Evolutionary conservation across 2,888 invertebrate species (phyloP).

Genomic region (Calameuta idolon): DNA sequence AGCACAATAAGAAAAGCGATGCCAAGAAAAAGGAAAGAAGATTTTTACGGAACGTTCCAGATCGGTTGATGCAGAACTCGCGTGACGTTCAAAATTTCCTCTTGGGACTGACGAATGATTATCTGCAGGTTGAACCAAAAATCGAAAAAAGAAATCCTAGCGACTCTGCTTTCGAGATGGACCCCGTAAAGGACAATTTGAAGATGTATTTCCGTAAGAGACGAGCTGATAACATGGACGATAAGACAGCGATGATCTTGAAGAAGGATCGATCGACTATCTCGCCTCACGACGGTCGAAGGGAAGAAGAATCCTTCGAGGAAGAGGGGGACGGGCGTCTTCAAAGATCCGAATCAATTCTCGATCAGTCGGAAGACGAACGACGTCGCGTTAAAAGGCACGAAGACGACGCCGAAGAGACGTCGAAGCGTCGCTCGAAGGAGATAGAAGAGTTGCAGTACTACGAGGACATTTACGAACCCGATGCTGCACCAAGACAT

Average conservation of each 20-base stretch:
- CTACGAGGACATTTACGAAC: constrained; percentile 23
- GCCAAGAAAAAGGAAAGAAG: neutral
- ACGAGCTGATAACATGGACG: constrained; percentile 16
- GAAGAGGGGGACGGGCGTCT: neutral
- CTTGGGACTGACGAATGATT: constrained; percentile 2
- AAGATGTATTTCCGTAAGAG: constrained; percentile 8
- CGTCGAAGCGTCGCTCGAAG: neutral
- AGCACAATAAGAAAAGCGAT: neutral
- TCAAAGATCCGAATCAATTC: too few species aligned
- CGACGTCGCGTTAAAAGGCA: constrained; percentile 16
- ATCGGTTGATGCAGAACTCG: neutral
- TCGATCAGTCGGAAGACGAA: neutral
- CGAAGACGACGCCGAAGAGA: constrained; percentile 3
- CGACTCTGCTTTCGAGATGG: constrained; percentile 15
- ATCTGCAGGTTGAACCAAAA: constrained; percentile 22
- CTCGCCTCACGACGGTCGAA: neutral
- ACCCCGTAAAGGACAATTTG: neutral
- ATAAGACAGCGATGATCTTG: neutral
- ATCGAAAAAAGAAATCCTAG: constrained; percentile 17
- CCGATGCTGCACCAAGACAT: neutral
- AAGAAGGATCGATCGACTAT: neutral
- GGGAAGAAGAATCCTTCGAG: too few species aligned
- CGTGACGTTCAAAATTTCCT: neutral
- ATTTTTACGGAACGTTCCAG: too few species aligned
- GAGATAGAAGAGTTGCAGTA: constrained; percentile 13